phyloP scores from a whole-genome alignment of 1,140 invertebrate genomes.

The Araneus ventricosus region DNA sequence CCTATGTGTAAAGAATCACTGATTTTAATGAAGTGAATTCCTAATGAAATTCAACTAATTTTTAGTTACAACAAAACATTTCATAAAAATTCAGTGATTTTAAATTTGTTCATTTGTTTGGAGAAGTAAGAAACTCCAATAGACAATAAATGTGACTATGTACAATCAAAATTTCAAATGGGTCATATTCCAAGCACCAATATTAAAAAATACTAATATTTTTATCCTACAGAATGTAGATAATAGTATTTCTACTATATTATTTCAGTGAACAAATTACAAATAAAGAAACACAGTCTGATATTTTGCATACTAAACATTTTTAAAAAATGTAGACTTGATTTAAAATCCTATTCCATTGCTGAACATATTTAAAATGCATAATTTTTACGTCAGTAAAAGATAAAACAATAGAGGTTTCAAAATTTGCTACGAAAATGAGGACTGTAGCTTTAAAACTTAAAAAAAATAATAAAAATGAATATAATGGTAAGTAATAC shows the following conservation, averaged over 20 bases:
- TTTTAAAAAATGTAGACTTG: not conserved
- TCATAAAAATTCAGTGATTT: not conserved
- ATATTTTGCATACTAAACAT: not conserved
- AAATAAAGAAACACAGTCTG: too few species aligned
- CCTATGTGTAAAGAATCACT: too few species aligned
- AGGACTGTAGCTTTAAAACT: not conserved
- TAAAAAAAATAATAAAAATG: slow-evolving; percentile 1
- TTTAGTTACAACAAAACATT: not conserved
- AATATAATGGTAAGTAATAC: not conserved
- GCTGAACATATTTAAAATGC: not conserved
- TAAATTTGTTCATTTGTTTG: not conserved
- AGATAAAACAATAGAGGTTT: not conserved
- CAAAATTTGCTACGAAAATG: not conserved
- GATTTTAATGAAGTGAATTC: too few species aligned
- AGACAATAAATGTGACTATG: not conserved
- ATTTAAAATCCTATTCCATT: not conserved
- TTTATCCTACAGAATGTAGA: not conserved
- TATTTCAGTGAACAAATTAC: not conserved
- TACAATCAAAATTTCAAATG: not conserved
- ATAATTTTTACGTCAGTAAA: not conserved
- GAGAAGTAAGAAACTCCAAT: not conserved
- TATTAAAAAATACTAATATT: not conserved
- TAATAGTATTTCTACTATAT: not conserved
- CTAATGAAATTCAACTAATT: too few species aligned
- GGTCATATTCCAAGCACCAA: not conserved